Base-by-base conservation (phyloP, 2,113 vertebrate species). In the Toxotes jaculatrix region DNA sequence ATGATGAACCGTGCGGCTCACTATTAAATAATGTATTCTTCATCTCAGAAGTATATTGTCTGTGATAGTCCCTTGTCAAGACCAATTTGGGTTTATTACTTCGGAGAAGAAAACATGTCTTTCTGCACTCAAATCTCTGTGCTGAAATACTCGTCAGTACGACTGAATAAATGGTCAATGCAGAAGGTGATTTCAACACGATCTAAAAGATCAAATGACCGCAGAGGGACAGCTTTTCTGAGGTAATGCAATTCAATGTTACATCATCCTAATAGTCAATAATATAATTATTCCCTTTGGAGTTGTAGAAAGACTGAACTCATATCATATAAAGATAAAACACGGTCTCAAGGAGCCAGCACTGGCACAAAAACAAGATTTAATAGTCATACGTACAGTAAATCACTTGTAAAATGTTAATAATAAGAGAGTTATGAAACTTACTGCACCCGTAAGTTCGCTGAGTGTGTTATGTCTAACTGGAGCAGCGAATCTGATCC, bases 51-150 rank as follows among this genome's bases (percentile, higher is more conserved):
- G 49, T 73, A 43, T 36, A 51, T 80, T 59, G 74, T 91, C 85
- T 91, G 89, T 91, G 91, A 92, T 91, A 88, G 91, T 90, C 92
- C 88, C 90, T 87, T 86, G 90, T 93, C 74, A 75, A 55, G 55
- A 85, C 68, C 42, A 36, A 70, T 84, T 80, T 80, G 13, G 43
- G 59, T 68, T 87, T 75, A 62, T 86, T 87, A 78, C 76, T 77
- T 83, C 14, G 45, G 65, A 84, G 73, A 43, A 85, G 79, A 53
- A 78, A 77, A 80, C 36, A 21, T 45, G 71, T 40, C 62, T 87
- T 79, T 56, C 38, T 76, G 74, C 64, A 47, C 55, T 5, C 21
- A 5, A 51, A 62, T 61, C 62, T 65, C n/a, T 0, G 5, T 6
- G 34, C 32, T n/a, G n/a, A 27, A 78, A 63, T 67, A 53, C 2